phyloP scores from a whole-genome alignment of 2,113 vertebrate genomes.

The Martes martes region DNA sequence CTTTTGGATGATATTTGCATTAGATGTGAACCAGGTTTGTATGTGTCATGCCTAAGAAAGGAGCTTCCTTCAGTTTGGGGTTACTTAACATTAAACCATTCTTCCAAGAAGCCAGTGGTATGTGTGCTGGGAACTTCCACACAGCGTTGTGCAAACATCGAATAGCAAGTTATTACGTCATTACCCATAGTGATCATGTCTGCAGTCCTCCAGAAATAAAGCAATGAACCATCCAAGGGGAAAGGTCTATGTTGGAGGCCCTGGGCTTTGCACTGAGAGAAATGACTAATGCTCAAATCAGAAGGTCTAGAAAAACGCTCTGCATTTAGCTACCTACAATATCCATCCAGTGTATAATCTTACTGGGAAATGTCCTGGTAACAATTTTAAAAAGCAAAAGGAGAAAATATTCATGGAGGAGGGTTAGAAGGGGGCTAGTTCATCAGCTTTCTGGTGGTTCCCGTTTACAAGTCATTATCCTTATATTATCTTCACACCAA shows the following conservation, averaged over 20 bases:
- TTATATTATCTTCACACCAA: background rate
- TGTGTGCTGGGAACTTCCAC: background rate
- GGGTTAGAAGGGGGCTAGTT: background rate
- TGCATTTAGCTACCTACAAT: background rate
- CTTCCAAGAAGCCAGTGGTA: background rate
- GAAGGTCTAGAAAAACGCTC: slow-evolving; percentile 35
- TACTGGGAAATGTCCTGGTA: background rate
- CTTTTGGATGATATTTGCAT: background rate
- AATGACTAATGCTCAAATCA: background rate
- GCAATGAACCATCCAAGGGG: background rate
- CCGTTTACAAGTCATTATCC: slow-evolving; percentile 33
- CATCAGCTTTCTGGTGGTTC: slow-evolving; percentile 27
- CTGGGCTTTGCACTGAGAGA: background rate
- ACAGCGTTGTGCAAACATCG: background rate
- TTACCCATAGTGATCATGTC: slow-evolving; percentile 30
- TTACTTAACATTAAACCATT: slow-evolving; percentile 27
- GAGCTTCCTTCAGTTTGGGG: background rate
- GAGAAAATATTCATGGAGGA: slow-evolving; percentile 49
- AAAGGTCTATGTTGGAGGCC: slow-evolving; percentile 27
- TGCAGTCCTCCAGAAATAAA: slow-evolving; percentile 42
- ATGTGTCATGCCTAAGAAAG: background rate
- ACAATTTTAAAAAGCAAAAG: slow-evolving; percentile 40
- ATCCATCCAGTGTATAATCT: background rate
- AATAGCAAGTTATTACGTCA: slow-evolving; percentile 42
- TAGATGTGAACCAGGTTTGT: background rate